Evolutionary conservation across 2,797 vertebrate genomes (phyloP).

Genomic region (Spea hammondii): DNA sequence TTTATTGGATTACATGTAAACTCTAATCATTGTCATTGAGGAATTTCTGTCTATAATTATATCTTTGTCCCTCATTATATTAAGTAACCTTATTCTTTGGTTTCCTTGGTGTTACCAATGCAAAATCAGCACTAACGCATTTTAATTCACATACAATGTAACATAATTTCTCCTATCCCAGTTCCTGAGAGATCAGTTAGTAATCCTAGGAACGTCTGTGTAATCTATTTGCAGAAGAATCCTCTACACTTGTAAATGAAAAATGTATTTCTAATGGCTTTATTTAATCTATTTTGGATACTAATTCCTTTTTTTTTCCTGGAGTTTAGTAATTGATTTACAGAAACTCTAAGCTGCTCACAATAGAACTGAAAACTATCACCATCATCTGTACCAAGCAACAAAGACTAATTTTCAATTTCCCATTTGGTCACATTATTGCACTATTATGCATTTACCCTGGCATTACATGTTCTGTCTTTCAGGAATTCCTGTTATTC

Average conservation of each 20-base stretch:
- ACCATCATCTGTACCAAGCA: constrained; percentile 24
- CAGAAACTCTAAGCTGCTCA: constrained; percentile 40
- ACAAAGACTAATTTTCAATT: constrained; percentile 27
- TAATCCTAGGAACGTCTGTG: constrained; percentile 31
- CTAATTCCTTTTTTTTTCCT: constrained; percentile 41
- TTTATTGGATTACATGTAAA: too few relatives aligned
- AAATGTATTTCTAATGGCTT: constrained; percentile 45
- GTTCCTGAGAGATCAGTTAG: constrained; percentile 17
- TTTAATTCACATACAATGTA: constrained; percentile 20
- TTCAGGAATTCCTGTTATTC: constrained; percentile 16
- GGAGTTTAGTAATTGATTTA: constrained; percentile 47
- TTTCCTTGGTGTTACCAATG: background rate
- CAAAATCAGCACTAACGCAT: background rate
- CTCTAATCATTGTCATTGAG: too few relatives aligned
- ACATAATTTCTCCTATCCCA: constrained; percentile 12
- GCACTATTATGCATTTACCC: constrained; percentile 11
- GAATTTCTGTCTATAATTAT: too few relatives aligned
- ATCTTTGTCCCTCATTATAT: too few relatives aligned
- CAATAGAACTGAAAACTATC: constrained; percentile 30
- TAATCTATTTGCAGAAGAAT: constrained; percentile 41
- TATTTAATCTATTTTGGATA: constrained; percentile 41
- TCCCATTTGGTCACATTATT: constrained; percentile 29
- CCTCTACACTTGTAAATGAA: constrained; percentile 43
- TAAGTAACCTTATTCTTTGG: too few relatives aligned
- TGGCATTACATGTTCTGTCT: constrained; percentile 7